Evolutionary conservation across 2,113 vertebrate species (phyloP).

Genomic region (Phycodurus eques): DNA sequence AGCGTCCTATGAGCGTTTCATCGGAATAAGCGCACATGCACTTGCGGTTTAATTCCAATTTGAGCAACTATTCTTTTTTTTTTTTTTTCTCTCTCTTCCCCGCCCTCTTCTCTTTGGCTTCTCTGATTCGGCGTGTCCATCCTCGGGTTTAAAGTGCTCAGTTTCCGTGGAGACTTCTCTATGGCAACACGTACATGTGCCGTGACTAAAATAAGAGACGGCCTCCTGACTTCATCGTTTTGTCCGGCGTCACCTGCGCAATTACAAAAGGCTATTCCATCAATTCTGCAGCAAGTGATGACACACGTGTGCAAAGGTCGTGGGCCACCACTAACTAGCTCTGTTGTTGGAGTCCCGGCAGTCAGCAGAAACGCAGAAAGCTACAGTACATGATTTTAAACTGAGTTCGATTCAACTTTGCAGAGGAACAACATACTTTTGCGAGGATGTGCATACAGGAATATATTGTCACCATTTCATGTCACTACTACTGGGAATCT

Average conservation of each 20-base stretch:
- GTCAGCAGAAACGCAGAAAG: not conserved
- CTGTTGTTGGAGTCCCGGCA: not conserved
- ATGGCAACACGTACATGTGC: conserved; percentile 71
- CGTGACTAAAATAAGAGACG: conserved; percentile 46
- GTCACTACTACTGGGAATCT: no score
- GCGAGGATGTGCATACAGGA: not conserved
- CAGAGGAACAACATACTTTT: not conserved
- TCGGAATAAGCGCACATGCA: conserved; percentile 1
- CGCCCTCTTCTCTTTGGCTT: not conserved
- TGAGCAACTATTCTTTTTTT: not conserved
- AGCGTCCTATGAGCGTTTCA: not conserved
- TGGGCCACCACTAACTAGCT: not conserved
- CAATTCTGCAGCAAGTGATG: not conserved
- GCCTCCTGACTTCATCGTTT: conserved; percentile 36
- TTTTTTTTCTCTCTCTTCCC: not conserved
- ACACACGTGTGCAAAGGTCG: not conserved
- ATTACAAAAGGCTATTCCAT: not conserved
- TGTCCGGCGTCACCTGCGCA: not conserved
- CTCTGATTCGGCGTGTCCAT: conserved; percentile 9
- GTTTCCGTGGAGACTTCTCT: conserved; percentile 72
- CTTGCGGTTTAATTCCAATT: conserved; percentile 20
- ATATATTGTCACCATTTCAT: not conserved
- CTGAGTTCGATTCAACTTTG: not conserved
- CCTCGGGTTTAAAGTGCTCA: conserved; percentile 46
- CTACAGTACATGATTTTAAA: not conserved